Conservation (phyloP, 2,113 vertebrate genomes). For the Romanogobio albipinnatus region DNA sequence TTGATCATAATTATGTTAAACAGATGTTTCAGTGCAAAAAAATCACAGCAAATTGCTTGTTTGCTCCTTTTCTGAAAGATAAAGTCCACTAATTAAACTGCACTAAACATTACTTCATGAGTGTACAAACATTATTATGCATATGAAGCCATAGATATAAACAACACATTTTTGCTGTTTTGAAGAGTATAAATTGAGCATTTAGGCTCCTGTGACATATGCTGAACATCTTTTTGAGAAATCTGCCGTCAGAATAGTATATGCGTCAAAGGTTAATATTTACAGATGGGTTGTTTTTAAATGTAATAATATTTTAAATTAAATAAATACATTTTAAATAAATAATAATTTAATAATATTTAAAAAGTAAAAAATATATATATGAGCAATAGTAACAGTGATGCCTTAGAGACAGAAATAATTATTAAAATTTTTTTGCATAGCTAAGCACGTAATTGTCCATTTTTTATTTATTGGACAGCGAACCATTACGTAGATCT, state of each 20-base stretch:
- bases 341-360: neutral
- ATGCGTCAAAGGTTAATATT: neutral
- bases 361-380: neutral
- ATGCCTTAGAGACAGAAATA: neutral
- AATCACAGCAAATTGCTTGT: neutral
- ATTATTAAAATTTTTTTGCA: neutral
- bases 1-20: conserved; percentile 5
- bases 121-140: neutral
- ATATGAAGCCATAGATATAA: neutral
- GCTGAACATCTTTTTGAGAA: neutral
- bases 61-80: neutral
- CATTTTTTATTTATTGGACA: neutral
- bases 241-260: neutral
- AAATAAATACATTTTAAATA: no score
- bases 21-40: neutral
- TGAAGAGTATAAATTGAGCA: neutral
- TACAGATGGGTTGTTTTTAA: neutral
- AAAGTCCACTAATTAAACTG: neutral
- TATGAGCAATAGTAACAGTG: no score
- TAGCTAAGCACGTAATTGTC: neutral
- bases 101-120: neutral
- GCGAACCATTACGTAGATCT: neutral
- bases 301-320: no score
- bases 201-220: neutral
- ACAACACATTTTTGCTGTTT: neutral